Evolutionary conservation across 2,888 invertebrate species (phyloP).

Genomic region (Lagria hirta): DNA sequence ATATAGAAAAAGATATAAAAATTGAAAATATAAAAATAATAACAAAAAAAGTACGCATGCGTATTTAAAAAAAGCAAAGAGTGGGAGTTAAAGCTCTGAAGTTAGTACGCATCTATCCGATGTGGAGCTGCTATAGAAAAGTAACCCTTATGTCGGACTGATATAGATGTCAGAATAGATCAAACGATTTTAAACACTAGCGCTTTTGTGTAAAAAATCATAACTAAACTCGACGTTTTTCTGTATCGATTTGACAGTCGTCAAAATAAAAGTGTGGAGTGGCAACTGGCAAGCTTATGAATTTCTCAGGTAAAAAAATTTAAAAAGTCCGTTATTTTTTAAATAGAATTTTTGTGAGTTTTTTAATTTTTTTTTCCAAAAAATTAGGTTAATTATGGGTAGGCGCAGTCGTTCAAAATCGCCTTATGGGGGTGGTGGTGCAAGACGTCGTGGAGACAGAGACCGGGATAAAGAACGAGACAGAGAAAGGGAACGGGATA

Average conservation of each 20-base stretch:
- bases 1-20: no score
- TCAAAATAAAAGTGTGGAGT: slow-evolving; percentile 34
- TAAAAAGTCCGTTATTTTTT: slow-evolving; percentile 20
- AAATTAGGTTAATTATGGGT: slow-evolving; percentile 53
- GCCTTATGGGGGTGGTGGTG: slow-evolving; percentile 56
- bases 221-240: slow-evolving; percentile 53
- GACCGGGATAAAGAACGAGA: slow-evolving; percentile 56
- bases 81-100: slow-evolving; percentile 16
- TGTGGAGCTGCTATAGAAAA: slow-evolving; percentile 2
- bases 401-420: slow-evolving; percentile 57
- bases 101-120: slow-evolving; percentile 13
- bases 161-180: slow-evolving; percentile 29
- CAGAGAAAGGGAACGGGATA: slow-evolving; percentile 55
- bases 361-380: slow-evolving; percentile 16
- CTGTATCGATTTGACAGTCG: slow-evolving; percentile 38
- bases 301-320: slow-evolving; percentile 16
- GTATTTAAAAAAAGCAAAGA: slow-evolving; percentile 23
- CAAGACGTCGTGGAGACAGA: slow-evolving; percentile 57
- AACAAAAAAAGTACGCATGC: no score
- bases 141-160: slow-evolving; percentile 23
- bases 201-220: slow-evolving; percentile 49
- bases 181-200: slow-evolving; percentile 40
- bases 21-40: no score
- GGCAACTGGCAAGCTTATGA: slow-evolving; percentile 24
- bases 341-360: slow-evolving; percentile 13